phyloP scores from a whole-genome alignment of 2,797 vertebrate genomes.

The Pangasius larnaudii region DNA sequence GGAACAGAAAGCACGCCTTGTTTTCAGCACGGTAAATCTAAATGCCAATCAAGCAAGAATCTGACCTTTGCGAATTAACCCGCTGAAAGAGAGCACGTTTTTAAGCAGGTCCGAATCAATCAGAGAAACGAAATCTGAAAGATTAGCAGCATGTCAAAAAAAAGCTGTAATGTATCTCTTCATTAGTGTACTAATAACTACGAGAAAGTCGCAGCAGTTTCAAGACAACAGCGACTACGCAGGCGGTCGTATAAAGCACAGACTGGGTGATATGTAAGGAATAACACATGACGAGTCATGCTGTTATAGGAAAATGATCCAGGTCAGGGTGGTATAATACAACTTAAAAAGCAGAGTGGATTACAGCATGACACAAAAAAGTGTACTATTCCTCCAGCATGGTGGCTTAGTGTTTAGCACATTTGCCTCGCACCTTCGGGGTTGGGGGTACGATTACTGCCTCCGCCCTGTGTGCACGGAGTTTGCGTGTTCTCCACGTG shows the following conservation, averaged over 20 bases:
- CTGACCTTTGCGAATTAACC: slow-evolving; percentile 33
- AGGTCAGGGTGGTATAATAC: background rate
- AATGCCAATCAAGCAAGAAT: slow-evolving; percentile 34
- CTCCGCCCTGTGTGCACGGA: too few species aligned
- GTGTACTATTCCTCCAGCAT: background rate
- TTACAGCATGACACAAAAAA: background rate
- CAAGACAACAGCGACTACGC: background rate
- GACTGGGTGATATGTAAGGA: background rate
- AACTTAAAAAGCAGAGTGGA: background rate
- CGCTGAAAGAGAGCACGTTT: background rate
- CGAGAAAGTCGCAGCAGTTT: background rate
- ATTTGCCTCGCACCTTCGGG: too few species aligned
- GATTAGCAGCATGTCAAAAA: background rate
- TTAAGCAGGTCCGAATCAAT: slow-evolving; percentile 13
- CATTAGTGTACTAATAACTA: background rate
- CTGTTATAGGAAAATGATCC: background rate
- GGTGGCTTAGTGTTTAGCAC: too few species aligned
- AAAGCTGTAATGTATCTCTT: background rate
- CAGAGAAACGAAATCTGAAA: background rate
- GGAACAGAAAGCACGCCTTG: background rate
- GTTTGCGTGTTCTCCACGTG: too few species aligned
- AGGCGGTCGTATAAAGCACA: background rate
- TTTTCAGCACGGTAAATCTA: background rate
- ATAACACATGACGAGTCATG: background rate
- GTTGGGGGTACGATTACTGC: too few species aligned